Evolutionary conservation across 2,888 invertebrate species (phyloP), one percentile per base, ranked within the genome.

Genomic region (Sceliomorpha sp.): DNA sequence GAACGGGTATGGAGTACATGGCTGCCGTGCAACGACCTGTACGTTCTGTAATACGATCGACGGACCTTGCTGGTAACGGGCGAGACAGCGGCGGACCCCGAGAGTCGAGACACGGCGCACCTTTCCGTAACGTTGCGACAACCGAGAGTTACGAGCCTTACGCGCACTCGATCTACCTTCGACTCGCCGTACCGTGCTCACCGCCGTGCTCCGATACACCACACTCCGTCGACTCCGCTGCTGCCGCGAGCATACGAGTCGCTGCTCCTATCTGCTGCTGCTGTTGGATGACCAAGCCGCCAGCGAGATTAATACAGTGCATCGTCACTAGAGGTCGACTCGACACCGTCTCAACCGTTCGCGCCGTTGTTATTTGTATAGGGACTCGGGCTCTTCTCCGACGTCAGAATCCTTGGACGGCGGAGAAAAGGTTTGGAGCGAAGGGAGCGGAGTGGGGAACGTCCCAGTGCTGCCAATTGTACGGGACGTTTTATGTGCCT

Each of bases 231-330:
- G 1, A 53, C 32, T 47, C 32, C 45, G 12, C 13, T 39, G 20
- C 29, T 17, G 20, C 15, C 51, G 31, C 14, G 8, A 40, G 32
- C 42, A 20, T 39, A 20, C 32, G 17, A 32, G 17, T 15, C 32
- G 32, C 29, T 29, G 29, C 29, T 29, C 29, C 66, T 66, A 59
- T 66, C 59, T 20, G 47, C 66, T 14, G 37, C 44, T 39, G 45
- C 66, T 62, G 50, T 56, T 70, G 47, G 64, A 55, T 66, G 64
- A 68, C 63, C 71, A 68, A 72, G 64, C 64, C 51, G 59, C 53
- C 47, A 63, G 47, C 58, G 45, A 29, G 32, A 29, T 45, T 72
- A 45, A 39, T 72, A 68, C 72, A 72, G 72, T 72, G 66, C 72
- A 72, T 69, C 50, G 50, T 62, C 72, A 44, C 72, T 37, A 72